Conservation (phyloP, 2,113 vertebrate species). For the Penelope pileata region DNA sequence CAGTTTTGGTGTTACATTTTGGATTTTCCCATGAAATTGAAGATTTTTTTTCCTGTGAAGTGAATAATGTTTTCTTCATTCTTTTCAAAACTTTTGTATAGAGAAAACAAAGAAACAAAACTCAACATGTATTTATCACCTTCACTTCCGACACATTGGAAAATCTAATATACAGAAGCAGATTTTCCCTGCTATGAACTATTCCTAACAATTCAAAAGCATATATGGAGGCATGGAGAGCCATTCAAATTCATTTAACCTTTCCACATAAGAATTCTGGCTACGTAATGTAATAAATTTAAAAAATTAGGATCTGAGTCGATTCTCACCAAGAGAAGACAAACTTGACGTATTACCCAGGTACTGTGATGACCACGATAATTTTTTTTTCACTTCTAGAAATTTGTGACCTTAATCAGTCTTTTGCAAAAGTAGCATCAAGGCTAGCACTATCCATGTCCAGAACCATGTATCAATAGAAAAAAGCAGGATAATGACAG, state of each 20-base stretch:
- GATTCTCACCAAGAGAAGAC: fast-evolving
- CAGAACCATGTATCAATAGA: neutral
- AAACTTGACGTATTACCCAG: neutral
- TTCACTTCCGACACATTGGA: neutral
- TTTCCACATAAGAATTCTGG: neutral
- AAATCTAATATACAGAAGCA: neutral
- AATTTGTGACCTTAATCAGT: neutral
- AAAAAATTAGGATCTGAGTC: neutral
- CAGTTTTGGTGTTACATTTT: neutral
- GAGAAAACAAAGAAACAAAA: neutral
- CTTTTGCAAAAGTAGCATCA: fast-evolving
- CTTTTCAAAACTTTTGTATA: neutral
- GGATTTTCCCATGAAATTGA: neutral
- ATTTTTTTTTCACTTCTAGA: neutral
- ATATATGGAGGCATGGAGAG: neutral
- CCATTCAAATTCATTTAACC: neutral
- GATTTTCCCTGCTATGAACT: neutral
- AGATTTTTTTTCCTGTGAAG: neutral
- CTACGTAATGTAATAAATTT: neutral
- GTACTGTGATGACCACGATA: neutral
- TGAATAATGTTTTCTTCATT: neutral
- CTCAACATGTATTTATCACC: neutral
- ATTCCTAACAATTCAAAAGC: neutral
- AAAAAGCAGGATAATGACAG: neutral
- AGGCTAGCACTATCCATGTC: neutral